These are phyloP conservation scores for Eidolon dupreanum DNA, from an alignment of 2,797 vertebrate genomes.

Conservation along the genomic window DNA sequence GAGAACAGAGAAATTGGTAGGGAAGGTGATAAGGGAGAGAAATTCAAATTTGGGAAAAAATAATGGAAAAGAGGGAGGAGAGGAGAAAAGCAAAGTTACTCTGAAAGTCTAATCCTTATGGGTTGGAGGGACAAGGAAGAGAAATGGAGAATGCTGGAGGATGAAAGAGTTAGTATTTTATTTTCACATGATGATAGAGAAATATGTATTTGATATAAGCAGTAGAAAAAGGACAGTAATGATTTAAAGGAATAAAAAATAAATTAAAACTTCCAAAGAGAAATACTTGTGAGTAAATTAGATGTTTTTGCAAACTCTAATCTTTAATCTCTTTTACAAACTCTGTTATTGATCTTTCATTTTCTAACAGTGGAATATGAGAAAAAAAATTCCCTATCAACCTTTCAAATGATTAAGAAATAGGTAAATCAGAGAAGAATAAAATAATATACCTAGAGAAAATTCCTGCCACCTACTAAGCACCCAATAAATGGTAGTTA, in stretches of 20 bases:
- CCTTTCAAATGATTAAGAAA: conserved; percentile 2
- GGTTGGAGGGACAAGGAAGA: neutral
- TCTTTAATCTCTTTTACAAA: neutral
- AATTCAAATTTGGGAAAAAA: neutral
- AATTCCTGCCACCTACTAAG: neutral
- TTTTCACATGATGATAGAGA: neutral
- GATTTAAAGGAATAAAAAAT: neutral
- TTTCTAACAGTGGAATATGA: neutral
- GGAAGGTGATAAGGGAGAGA: no score
- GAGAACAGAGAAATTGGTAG: neutral
- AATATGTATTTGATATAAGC: neutral
- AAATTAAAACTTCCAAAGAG: neutral
- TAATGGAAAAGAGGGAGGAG: neutral
- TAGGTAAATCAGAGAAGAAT: neutral
- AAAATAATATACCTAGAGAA: neutral
- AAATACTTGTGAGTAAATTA: neutral
- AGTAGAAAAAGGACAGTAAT: neutral
- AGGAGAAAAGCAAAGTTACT: neutral
- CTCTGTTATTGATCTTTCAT: neutral
- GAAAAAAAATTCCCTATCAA: neutral
- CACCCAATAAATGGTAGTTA: no score
- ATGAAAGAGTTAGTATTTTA: neutral
- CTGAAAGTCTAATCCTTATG: no score
- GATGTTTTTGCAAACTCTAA: neutral
- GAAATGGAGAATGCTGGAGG: neutral